These are phyloP conservation scores for Pachycephus smyrnensis DNA, from an alignment of 2,888 invertebrate genomes.

Conservation along the genomic window DNA sequence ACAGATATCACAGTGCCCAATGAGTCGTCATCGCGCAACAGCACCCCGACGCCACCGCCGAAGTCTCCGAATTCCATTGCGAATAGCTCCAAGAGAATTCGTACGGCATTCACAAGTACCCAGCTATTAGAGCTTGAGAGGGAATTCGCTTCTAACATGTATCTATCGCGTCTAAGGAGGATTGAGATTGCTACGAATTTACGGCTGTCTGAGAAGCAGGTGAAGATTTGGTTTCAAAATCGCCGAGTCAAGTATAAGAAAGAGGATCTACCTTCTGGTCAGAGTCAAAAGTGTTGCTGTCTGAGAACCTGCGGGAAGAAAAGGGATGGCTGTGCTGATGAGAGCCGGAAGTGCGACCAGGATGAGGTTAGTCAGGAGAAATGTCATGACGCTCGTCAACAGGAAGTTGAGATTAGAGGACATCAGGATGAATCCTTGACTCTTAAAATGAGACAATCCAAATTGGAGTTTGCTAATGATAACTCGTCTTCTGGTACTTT, in stretches of 20 bases:
- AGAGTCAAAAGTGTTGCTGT: slow-evolving; percentile 69
- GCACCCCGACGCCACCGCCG: slow-evolving; percentile 68
- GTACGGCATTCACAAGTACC: slow-evolving; percentile 93
- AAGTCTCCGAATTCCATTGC: slow-evolving; percentile 57
- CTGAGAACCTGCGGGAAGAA: slow-evolving; percentile 67
- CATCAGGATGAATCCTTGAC: background rate
- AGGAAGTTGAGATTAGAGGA: background rate
- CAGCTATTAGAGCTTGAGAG: slow-evolving; percentile 82
- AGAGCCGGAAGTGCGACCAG: slow-evolving; percentile 35
- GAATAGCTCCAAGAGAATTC: slow-evolving; percentile 86
- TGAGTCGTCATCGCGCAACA: slow-evolving; percentile 67
- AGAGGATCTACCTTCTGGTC: slow-evolving; percentile 75
- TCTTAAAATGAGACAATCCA: background rate
- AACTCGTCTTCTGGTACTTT: background rate
- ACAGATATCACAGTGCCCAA: slow-evolving; percentile 59
- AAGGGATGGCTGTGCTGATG: slow-evolving; percentile 50
- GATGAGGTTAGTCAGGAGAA: slow-evolving; percentile 29
- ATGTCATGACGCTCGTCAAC: background rate
- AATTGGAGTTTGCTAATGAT: background rate
- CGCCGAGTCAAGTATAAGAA: slow-evolving; percentile 94
- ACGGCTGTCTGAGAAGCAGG: slow-evolving; percentile 92
- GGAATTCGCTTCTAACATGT: slow-evolving; percentile 92
- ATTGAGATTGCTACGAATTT: slow-evolving; percentile 94
- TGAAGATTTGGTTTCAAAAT: slow-evolving; percentile 96
- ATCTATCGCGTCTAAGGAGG: slow-evolving; percentile 86